Evolutionary conservation across 2,888 invertebrate genomes (phyloP), one percentile per base, ranked within the genome.

Genomic region (Tridacna gigas): DNA sequence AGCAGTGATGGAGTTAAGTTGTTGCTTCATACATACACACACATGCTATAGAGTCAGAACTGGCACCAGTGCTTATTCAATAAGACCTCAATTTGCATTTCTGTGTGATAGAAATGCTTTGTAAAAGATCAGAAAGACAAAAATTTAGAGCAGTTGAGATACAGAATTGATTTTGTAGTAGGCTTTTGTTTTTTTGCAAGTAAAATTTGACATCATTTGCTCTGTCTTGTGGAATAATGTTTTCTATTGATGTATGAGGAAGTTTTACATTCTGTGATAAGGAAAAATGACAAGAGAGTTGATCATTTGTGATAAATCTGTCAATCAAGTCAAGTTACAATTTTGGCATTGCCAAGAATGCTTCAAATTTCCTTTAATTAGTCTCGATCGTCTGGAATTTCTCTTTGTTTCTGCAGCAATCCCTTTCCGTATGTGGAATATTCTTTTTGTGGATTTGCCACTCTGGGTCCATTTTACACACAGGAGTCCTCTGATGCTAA

Each of bases 171-270:
- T 81, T 73, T 74, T 67, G 37, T 37, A 12, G 69, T 60, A 61
- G 79, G 37, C 66, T 51, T 71, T 61, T 77, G 74, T 69, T 86
- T 47, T 74, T 86, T 86, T 86, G 86, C 86, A 84, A 86, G 83
- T 86, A 82, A 84, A 80, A 86, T 86, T 86, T 77, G 82, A 80
- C 78, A 77, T 80, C 61, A 25, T 79, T 65, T 67, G 74, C 66
- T 65, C 9, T 9, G 56, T 51, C 48, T 56, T 61, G 66, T 45
- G 25, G 73, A 65, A 77, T 73, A 77, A 83, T 83, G 76, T 71
- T 71, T 47, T 71, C 71, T 51, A 74, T 63, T 75, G 75, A 63
- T 37, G 63, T 75, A 75, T 75, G 63, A 22, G 66, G 45, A 66
- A 73, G 65, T 65, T 81, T 81, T 74, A 61, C 66, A 81, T 63